These are phyloP conservation scores for Hylyphantes graminicola DNA, from an alignment of 1,140 invertebrate genomes.

Conservation along the genomic window DNA sequence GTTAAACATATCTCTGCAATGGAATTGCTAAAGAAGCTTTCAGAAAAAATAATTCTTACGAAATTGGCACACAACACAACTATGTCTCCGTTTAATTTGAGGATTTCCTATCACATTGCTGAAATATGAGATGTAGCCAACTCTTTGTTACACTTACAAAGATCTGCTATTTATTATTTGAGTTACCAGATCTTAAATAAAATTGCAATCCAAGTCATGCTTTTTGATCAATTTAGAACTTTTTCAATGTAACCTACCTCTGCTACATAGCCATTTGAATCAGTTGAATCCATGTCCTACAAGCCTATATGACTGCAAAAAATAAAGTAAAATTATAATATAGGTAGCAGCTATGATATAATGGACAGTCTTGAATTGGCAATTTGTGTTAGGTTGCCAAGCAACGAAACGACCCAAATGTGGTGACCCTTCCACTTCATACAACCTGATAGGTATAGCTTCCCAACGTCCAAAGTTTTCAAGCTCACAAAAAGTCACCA, in stretches of 20 bases:
- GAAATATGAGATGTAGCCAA: neutral
- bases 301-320: too few species aligned
- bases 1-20: neutral
- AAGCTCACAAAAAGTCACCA: too few species aligned
- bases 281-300: neutral
- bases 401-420: too few species aligned
- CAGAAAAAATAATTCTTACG: neutral
- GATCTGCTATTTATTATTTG: neutral
- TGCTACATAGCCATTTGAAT: constrained; percentile 11
- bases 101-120: neutral
- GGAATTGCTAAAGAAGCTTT: neutral
- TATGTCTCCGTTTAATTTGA: neutral
- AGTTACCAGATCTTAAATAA: neutral
- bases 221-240: too few species aligned
- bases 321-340: too few species aligned
- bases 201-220: neutral
- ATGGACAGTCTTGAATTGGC: too few species aligned
- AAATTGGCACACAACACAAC: neutral
- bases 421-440: too few species aligned
- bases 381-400: too few species aligned
- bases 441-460: too few species aligned
- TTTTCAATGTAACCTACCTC: neutral
- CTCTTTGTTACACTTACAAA: neutral
- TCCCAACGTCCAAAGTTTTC: too few species aligned
- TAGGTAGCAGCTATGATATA: too few species aligned